Evolutionary conservation across 2,888 invertebrate species (phyloP).

Genomic region (Hirtodrosophila histrioides): DNA sequence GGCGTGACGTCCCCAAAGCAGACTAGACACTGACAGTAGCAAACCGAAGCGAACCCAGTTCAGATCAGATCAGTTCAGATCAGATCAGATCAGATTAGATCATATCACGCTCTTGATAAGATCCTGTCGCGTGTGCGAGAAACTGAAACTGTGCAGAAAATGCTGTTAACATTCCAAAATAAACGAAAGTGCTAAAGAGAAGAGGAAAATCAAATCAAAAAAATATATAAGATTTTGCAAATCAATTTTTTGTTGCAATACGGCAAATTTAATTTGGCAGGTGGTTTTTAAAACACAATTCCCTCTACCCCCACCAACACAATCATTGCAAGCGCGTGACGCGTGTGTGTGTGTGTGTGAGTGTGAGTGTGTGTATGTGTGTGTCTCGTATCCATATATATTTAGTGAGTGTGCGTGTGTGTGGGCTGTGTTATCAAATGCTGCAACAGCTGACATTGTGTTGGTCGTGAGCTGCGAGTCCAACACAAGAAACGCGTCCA

Average conservation of each 20-base stretch:
- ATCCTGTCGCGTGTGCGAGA: conserved; percentile 34
- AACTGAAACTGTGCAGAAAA: conserved; percentile 47
- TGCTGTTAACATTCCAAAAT: conserved; percentile 60
- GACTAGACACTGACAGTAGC: conserved; percentile 68
- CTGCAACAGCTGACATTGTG: conserved; percentile 52
- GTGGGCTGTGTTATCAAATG: conserved; percentile 25
- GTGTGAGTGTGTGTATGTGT: conserved; percentile 20
- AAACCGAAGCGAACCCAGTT: conserved; percentile 49
- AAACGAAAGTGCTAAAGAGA: conserved; percentile 47
- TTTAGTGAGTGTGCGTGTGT: conserved; percentile 10
- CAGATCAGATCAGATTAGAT: conserved; percentile 11
- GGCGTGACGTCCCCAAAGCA: conserved; percentile 72
- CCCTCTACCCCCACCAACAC: not conserved
- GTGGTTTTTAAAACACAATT: conserved; percentile 18
- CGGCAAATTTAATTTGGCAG: conserved; percentile 22
- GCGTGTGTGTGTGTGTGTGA: conserved; percentile 31
- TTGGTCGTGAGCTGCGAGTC: conserved; percentile 32
- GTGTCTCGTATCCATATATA: conserved; percentile 6
- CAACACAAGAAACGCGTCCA: conserved; percentile 5
- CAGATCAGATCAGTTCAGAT: conserved; percentile 30
- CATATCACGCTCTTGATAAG: conserved; percentile 4
- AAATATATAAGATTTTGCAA: not conserved
- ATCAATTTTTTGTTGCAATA: conserved; percentile 14
- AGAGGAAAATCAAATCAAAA: not conserved
- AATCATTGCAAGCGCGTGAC: conserved; percentile 39